Evolutionary conservation across 2,888 invertebrate genomes (phyloP), one percentile per base, ranked within the genome.

Genomic region (Sarcophaga caerulescens): DNA sequence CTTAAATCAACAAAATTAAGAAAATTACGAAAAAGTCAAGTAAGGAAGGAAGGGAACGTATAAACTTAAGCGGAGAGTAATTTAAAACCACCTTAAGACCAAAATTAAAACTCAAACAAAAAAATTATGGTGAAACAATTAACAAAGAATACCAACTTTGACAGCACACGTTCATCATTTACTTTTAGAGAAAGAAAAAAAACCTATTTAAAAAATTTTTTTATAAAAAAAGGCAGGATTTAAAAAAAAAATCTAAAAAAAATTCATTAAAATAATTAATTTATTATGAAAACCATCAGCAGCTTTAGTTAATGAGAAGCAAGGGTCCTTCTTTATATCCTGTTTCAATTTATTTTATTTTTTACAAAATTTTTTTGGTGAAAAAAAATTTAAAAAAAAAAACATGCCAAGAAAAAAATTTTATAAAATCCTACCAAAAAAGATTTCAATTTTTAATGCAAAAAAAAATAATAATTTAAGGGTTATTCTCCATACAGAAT

Each of bases 251-350:
- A 35, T 11, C 19, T 4, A 10, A 60, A 88, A 88, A 87, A 88
- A 83, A 83, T 66, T 87, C 84, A 88, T 88, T 87, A 88, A 84
- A 86, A 86, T 87, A 87, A 88, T 88, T 88, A 88, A 88, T 87
- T 83, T 87, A 81, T 87, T 88, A 81, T 52, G 83, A 80, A 88
- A 88, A 87, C 87, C 88, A 86, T 83, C 86, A 87, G 81, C 85
- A 87, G 87, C 87, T 88, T 87, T 87, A 74, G 66, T 66, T 83
- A 82, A 86, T 84, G 85, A 71, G 75, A 65, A 70, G 65, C 35
- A 35, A 35, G 10, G 2, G 35, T 35, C 0, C 35, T 10, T 35
- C 2, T 10, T 35, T 35, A 35, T 35, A 35, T 35, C 35, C 35
- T 35, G 35, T 35, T 35, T 35, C 10, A 35, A 35, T 35, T 35